A percentile compares a stretch with the other conserved stretches of the same genome.
phyloP scores from a whole-genome alignment of 2,797 vertebrate genomes.

The Taeniopygia guttata region DNA sequence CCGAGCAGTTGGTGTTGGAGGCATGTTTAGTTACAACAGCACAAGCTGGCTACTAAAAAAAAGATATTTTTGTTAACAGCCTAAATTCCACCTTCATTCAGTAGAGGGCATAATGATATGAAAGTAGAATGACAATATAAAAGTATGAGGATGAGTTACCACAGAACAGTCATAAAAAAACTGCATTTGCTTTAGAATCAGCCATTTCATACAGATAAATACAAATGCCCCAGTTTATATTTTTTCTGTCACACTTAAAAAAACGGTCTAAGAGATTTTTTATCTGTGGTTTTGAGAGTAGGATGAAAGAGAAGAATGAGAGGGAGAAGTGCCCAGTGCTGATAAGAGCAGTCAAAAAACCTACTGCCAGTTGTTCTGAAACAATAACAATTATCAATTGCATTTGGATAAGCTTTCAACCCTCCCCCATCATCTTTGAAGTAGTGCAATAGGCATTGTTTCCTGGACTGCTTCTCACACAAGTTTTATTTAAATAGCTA shows the following conservation, averaged over 20 bases:
- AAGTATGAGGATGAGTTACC: background rate
- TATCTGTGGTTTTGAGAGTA: background rate
- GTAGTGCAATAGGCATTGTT: background rate
- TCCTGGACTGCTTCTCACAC: background rate
- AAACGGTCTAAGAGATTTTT: background rate
- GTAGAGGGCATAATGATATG: background rate
- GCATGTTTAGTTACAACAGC: background rate
- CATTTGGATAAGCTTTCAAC: background rate
- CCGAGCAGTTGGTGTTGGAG: background rate
- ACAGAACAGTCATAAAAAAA: background rate
- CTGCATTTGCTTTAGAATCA: background rate
- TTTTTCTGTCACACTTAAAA: background rate
- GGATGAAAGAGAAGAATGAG: background rate
- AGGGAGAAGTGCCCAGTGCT: background rate
- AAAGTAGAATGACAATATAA: background rate
- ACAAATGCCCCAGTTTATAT: background rate
- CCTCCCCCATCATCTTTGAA: background rate
- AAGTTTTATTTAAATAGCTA: background rate
- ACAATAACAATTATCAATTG: background rate
- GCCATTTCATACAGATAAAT: background rate
- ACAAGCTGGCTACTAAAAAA: background rate
- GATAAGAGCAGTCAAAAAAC: background rate
- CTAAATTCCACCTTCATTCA: background rate
- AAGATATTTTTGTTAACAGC: background rate
- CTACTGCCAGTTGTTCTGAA: background rate